Evolutionary conservation across 2,888 invertebrate species (phyloP).

Genomic region (Cacoxenus indagator): DNA sequence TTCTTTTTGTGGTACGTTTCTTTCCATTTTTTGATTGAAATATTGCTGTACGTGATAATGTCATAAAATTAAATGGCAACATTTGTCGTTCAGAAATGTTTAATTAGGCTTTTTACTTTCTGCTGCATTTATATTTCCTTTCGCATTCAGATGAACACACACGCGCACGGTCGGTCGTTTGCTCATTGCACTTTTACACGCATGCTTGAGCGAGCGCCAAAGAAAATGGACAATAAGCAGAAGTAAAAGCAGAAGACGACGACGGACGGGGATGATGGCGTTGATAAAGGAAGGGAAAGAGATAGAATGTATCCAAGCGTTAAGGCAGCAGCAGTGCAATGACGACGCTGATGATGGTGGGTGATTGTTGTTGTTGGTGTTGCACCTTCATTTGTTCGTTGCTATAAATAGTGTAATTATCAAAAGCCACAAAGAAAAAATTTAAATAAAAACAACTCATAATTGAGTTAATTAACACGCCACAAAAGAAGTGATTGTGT

Average conservation of each 20-base stretch:
- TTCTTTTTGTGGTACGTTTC: background rate
- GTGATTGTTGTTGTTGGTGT: background rate
- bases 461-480: constrained; percentile 63
- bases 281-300: constrained; percentile 23
- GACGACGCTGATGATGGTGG: background rate
- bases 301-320: constrained; percentile 5
- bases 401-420: constrained; percentile 64
- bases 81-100: constrained; percentile 49
- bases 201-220: background rate
- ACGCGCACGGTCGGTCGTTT: constrained; percentile 17
- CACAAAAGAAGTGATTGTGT: constrained; percentile 46
- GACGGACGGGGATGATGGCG: too few relatives aligned
- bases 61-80: constrained; percentile 63
- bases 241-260: constrained; percentile 24
- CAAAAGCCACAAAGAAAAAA: constrained; percentile 36
- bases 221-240: background rate
- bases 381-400: constrained; percentile 9
- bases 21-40: background rate
- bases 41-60: constrained; percentile 59
- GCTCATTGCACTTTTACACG: constrained; percentile 10
- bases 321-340: background rate
- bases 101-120: constrained; percentile 58
- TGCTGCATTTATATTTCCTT: constrained; percentile 32
- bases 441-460: constrained; percentile 45
- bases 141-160: constrained; percentile 22